Percentiles rank a stretch among this genome's conserved stretches.
phyloP scores from a whole-genome alignment of 2,797 vertebrate genomes.

The Chaetodon trifasciatus region DNA sequence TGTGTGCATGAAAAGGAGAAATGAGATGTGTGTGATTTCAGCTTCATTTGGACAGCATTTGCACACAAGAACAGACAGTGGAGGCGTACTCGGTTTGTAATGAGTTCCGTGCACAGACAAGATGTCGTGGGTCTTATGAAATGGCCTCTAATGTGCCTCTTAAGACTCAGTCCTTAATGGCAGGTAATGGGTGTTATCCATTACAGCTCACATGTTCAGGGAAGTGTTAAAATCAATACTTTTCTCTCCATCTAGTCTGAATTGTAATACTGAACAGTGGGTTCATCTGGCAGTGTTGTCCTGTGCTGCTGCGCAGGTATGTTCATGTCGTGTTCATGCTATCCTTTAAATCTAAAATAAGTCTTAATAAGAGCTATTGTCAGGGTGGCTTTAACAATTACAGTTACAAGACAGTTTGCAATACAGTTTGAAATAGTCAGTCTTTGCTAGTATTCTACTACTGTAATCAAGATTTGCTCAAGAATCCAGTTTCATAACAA shows the following conservation, averaged over 20 bases:
- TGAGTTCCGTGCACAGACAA: constrained; percentile 9
- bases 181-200: constrained; percentile 18
- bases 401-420: background rate
- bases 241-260: constrained; percentile 22
- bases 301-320: background rate
- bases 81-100: background rate
- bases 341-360: background rate
- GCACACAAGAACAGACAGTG: background rate
- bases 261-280: background rate
- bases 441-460: background rate
- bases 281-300: background rate
- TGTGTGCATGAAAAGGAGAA: background rate
- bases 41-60: constrained; percentile 9
- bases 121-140: constrained; percentile 21
- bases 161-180: constrained; percentile 20
- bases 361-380: too few species aligned
- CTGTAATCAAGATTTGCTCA: background rate
- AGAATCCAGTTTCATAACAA: background rate
- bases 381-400: background rate
- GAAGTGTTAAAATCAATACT: constrained; percentile 43
- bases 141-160: constrained; percentile 20
- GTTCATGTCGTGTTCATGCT: too few species aligned
- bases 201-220: constrained; percentile 10
- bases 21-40: constrained; percentile 7
- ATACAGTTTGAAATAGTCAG: background rate